Percentiles rank a stretch among this genome's conserved stretches.
These are phyloP conservation scores for Labeo rohita DNA, from an alignment of 2,113 vertebrate species.

Conservation along the genomic window DNA sequence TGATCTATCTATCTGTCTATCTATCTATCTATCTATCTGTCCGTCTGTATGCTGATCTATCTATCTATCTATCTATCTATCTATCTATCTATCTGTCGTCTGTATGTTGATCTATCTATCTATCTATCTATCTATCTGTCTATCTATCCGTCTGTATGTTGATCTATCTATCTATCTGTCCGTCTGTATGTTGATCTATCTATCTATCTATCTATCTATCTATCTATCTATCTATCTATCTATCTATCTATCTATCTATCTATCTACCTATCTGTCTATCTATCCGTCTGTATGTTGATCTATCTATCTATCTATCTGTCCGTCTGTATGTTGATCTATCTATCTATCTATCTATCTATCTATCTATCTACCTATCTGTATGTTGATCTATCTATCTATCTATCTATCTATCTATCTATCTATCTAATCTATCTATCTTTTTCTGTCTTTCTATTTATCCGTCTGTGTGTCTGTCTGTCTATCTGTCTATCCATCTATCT, in stretches of 20 bases:
- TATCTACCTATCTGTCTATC: neutral
- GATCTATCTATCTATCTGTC: too few relatives aligned
- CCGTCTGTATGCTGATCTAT: neutral
- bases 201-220: neutral
- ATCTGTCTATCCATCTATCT: too few relatives aligned
- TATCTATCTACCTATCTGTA: neutral
- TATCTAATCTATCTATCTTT: neutral
- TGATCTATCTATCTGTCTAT: neutral
- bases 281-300: neutral
- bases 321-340: neutral
- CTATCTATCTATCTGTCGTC: too few relatives aligned
- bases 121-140: too few relatives aligned
- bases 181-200: too few relatives aligned
- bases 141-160: too few relatives aligned
- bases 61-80: neutral
- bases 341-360: slow-evolving; percentile 8
- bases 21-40: neutral
- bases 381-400: neutral
- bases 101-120: too few relatives aligned
- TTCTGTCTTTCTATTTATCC: neutral
- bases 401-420: neutral
- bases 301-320: too few relatives aligned
- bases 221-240: slow-evolving; percentile 4
- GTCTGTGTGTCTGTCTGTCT: neutral
- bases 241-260: neutral